Evolutionary conservation across 2,797 vertebrate species (phyloP).

Genomic region (Intellagama lesueurii): DNA sequence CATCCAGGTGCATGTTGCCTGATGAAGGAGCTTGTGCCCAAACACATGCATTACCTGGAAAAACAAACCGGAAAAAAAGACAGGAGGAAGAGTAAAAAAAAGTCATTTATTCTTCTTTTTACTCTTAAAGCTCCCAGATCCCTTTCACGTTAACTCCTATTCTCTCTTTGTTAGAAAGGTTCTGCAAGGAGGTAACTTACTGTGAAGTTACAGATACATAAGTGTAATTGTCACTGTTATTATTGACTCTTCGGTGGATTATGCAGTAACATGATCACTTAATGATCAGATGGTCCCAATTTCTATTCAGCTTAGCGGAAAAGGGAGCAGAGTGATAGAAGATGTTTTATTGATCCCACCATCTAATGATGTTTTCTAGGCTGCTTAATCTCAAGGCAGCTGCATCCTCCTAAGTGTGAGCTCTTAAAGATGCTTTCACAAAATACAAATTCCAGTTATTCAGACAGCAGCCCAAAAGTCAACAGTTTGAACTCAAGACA

Average conservation of each 20-base stretch:
- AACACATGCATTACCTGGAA: neutral
- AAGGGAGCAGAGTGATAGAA: neutral
- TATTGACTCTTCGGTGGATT: neutral
- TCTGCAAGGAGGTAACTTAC: neutral
- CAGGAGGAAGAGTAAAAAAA: neutral
- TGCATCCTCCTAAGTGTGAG: neutral
- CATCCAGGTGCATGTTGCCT: neutral
- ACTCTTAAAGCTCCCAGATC: neutral
- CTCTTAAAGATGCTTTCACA: neutral
- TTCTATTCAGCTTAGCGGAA: neutral
- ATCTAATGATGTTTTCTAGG: neutral
- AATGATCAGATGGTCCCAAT: neutral
- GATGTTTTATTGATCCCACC: neutral
- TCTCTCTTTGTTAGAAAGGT: constrained; percentile 2
- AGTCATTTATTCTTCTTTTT: neutral
- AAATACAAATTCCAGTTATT: neutral
- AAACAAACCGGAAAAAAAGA: neutral
- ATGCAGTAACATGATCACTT: neutral
- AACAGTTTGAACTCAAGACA: neutral
- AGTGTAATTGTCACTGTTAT: neutral
- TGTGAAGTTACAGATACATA: neutral
- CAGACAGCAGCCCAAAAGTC: neutral
- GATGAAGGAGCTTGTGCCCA: neutral
- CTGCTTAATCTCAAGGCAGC: neutral
- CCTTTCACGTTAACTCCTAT: constrained; percentile 11